These are phyloP conservation scores for Vombatus ursinus DNA, from an alignment of 2,113 vertebrate species.

Conservation along the genomic window DNA sequence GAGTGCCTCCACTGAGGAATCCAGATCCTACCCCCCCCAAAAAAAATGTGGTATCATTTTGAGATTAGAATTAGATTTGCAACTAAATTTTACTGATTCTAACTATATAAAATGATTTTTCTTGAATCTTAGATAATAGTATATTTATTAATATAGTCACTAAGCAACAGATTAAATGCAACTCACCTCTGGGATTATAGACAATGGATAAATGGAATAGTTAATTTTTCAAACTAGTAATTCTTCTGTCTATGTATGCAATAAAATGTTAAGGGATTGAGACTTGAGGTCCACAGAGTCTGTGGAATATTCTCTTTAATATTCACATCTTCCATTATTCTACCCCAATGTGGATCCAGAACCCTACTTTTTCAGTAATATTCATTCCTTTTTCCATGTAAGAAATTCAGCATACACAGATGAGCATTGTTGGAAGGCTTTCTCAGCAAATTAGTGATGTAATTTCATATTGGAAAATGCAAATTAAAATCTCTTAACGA, in stretches of 20 bases:
- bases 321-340: not conserved
- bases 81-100: conserved; percentile 29
- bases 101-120: conserved; percentile 1
- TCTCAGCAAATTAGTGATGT: not conserved
- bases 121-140: conserved; percentile 23
- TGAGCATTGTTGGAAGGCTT: not conserved
- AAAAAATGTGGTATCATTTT: not conserved
- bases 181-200: not conserved
- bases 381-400: not conserved
- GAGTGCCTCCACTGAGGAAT: not conserved
- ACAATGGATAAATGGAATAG: conserved; percentile 19
- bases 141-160: conserved; percentile 49
- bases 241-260: not conserved
- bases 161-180: conserved; percentile 57
- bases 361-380: not conserved
- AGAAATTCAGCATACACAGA: not conserved
- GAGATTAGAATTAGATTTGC: not conserved
- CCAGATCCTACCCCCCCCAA: not conserved
- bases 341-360: not conserved
- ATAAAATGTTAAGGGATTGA: not conserved
- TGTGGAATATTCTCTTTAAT: conserved; percentile 22
- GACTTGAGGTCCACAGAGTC: not conserved
- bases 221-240: not conserved
- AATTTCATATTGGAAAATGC: not conserved
- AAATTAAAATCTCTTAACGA: not conserved